Base-by-base conservation (phyloP, 2,888 invertebrate species). In the Mythimna albipuncta region DNA sequence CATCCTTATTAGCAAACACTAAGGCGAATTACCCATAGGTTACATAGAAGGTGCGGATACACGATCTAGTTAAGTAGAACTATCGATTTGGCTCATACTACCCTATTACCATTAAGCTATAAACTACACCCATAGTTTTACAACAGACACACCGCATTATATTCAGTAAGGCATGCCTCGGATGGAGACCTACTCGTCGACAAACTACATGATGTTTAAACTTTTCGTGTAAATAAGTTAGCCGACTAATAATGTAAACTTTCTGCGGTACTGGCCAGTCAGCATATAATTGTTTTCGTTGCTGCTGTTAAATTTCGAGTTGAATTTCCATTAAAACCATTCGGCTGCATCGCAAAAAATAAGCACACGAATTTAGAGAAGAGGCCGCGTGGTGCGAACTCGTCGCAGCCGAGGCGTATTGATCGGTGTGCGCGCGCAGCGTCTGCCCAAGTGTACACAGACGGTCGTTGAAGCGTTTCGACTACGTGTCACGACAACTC, bases 351-450 rank as follows among this genome's bases (percentile, higher is more conserved):
- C 80, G 87, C 90, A 90, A 91, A 93, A 93, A 93, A 93, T 92
- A 90, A 91, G 93, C 91, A 88, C 91, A 92, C 91, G 90, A 94
- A 94, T 95, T 94, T 92, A 89, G 92, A 90, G 90, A 90, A 88
- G 89, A 89, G 90, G 86, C 90, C 91, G 91, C 91, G 94, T 93
- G 93, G 92, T 93, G 94, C 91, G 92, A 94, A 92, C 93, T 90
- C 93, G 91, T 91, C 93, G 92, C 93, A 91, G 91, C 89, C 92
- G 91, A 89, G 89, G 90, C 90, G 91, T 96, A 96, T 96, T 94
- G 96, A 96, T 96, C 96, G 93, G 89, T 85, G 88, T 96, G 96
- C 96, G 96, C 96, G 96, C 96, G 96, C 96, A 95, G 78, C 90
- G 92, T 92, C 92, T 91, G 91, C 87, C 92, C 90, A 86, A 93